Conservation (phyloP, 2,113 vertebrate species). For the Pseudopipra pipra region DNA sequence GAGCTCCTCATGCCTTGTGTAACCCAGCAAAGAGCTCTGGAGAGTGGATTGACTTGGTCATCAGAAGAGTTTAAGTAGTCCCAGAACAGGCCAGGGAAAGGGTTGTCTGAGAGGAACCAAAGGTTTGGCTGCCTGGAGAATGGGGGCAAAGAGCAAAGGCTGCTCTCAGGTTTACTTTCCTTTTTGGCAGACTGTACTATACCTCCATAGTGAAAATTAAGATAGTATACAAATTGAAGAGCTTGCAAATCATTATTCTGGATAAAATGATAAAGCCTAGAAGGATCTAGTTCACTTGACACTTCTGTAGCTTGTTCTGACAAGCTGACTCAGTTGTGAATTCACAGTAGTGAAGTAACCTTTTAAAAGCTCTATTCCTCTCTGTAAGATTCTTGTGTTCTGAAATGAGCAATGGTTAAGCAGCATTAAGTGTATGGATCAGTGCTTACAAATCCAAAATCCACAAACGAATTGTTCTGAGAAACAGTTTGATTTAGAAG, state of each 20-base stretch:
- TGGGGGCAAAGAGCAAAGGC: not conserved
- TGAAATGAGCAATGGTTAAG: not conserved
- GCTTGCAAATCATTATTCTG: not conserved
- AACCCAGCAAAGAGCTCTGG: not conserved
- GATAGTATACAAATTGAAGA: not conserved
- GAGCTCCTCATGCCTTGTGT: accelerated
- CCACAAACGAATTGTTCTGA: not conserved
- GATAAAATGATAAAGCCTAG: not conserved
- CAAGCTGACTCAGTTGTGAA: not conserved
- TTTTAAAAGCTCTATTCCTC: not conserved
- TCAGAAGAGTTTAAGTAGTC: not conserved
- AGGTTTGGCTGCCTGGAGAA: not conserved
- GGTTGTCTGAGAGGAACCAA: not conserved
- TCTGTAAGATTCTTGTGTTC: not conserved
- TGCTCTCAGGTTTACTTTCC: not conserved
- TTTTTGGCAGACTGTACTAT: not conserved
- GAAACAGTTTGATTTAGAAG: not conserved
- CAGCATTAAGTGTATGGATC: not conserved
- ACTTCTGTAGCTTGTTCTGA: not conserved
- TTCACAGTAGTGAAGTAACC: not conserved
- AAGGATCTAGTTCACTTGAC: not conserved
- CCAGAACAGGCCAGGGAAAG: accelerated
- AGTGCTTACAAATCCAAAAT: not conserved
- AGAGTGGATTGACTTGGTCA: accelerated
- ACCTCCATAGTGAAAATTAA: not conserved